These are phyloP conservation scores for Aricia agestis DNA, from an alignment of 1,140 invertebrate genomes.

Conservation along the genomic window DNA sequence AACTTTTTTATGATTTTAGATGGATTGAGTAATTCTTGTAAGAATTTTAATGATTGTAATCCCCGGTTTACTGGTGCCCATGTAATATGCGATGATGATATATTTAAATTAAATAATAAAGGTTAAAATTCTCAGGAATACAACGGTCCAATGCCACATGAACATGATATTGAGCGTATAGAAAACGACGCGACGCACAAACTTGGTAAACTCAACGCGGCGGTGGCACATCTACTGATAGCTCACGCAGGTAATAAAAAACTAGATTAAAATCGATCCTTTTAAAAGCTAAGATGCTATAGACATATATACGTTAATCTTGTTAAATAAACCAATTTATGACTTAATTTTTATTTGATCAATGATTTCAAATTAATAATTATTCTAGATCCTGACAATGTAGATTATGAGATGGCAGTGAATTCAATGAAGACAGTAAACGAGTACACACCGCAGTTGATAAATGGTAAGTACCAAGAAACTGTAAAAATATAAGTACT, in stretches of 20 bases:
- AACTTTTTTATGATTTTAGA: too few relatives aligned
- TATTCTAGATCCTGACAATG: slow-evolving; percentile 45
- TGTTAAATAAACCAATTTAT: too few relatives aligned
- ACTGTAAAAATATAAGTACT: too few relatives aligned
- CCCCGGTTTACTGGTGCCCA: too few relatives aligned
- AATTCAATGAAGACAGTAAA: slow-evolving; percentile 55
- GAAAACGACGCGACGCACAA: slow-evolving; percentile 37
- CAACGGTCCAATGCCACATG: slow-evolving; percentile 28
- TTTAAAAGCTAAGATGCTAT: too few relatives aligned
- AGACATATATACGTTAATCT: too few relatives aligned
- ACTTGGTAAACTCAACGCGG: slow-evolving; percentile 51
- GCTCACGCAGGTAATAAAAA: slow-evolving; percentile 47
- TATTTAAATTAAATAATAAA: neutral
- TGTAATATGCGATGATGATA: too few relatives aligned
- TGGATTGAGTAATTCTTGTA: too few relatives aligned
- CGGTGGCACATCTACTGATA: slow-evolving; percentile 45
- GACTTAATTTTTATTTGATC: too few relatives aligned
- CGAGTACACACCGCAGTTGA: slow-evolving; percentile 46
- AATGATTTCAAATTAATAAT: neutral
- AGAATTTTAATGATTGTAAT: too few relatives aligned
- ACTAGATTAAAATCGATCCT: neutral
- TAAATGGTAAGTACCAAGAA: slow-evolving; percentile 37
- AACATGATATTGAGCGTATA: slow-evolving; percentile 29
- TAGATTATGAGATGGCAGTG: slow-evolving; percentile 51
- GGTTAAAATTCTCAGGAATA: slow-evolving; percentile 31